Conservation (phyloP, 2,797 vertebrate species). For the Enteromius mattozi region DNA sequence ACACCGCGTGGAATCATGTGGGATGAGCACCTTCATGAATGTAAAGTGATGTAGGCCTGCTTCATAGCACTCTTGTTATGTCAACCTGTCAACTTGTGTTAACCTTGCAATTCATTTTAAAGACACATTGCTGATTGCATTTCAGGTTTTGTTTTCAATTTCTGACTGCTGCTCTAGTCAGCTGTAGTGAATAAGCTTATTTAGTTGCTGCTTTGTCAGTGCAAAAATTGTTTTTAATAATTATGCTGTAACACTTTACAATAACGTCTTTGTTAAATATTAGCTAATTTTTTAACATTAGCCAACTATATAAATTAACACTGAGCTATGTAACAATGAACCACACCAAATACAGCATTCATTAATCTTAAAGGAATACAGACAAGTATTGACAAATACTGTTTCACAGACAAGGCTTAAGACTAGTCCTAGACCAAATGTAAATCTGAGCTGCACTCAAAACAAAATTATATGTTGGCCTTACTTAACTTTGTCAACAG, state of each 20-base stretch:
- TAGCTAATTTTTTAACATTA: neutral
- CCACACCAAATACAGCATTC: neutral
- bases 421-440: no score
- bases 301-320: neutral
- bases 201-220: neutral
- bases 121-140: slow-evolving; percentile 30
- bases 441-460: no score
- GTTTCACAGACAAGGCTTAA: no score
- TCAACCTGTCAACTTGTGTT: slow-evolving; percentile 24
- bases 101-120: slow-evolving; percentile 37
- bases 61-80: slow-evolving; percentile 12
- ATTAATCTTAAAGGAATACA: neutral
- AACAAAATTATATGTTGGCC: no score
- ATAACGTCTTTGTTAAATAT: neutral
- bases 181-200: neutral
- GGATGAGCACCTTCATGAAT: slow-evolving; percentile 27
- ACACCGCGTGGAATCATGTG: neutral
- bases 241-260: neutral
- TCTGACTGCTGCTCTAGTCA: neutral
- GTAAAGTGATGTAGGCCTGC: slow-evolving; percentile 24
- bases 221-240: neutral
- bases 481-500: no score
- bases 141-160: slow-evolving; percentile 28
- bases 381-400: no score
- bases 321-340: neutral